Evolutionary conservation across 2,797 vertebrate genomes (phyloP).

Genomic region (Rhinoraja longicauda): DNA sequence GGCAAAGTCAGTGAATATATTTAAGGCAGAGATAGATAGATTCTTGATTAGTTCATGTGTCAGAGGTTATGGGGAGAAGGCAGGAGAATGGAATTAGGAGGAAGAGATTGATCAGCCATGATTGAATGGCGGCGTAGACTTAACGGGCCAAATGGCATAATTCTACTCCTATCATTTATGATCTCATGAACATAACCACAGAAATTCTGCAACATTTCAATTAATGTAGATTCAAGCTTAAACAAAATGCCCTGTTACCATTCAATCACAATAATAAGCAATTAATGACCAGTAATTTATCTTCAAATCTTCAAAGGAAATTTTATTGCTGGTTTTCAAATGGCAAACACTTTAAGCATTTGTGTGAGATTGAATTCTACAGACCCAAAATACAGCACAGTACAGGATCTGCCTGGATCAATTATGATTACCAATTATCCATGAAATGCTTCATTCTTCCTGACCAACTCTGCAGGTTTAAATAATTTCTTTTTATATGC

Average conservation of each 20-base stretch:
- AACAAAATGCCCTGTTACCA: background rate
- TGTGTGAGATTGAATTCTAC: background rate
- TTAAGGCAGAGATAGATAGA: no score
- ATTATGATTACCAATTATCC: background rate
- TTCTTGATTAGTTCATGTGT: no score
- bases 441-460: background rate
- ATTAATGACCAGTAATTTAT: background rate
- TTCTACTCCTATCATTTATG: no score
- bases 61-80: no score
- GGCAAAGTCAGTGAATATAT: no score
- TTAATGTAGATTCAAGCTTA: background rate
- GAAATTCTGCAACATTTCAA: background rate
- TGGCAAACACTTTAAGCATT: background rate
- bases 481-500: background rate
- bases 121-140: no score
- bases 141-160: no score
- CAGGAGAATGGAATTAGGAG: no score
- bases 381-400: no score
- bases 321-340: background rate
- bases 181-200: background rate
- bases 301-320: background rate
- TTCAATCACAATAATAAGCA: background rate
- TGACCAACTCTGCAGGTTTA: background rate
- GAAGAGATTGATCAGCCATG: no score
- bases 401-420: background rate